These are phyloP conservation scores for Hecatera dysodea DNA, from an alignment of 2,888 invertebrate genomes.

Conservation along the genomic window DNA sequence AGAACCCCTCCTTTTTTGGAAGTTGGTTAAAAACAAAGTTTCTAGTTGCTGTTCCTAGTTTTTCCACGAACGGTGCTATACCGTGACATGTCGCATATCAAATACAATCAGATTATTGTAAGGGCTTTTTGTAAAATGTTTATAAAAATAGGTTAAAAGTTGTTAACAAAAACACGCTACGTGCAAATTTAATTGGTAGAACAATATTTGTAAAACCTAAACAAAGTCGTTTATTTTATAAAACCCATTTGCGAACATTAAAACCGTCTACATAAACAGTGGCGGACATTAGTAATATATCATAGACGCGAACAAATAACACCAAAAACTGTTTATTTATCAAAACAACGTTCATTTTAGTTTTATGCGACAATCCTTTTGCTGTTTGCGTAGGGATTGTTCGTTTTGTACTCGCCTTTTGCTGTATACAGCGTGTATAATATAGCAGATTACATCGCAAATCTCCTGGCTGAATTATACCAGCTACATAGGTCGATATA, in stretches of 20 bases:
- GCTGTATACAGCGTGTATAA: not conserved
- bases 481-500: too few species aligned
- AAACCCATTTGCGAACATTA: not conserved
- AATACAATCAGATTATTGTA: too few species aligned
- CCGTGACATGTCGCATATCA: too few species aligned
- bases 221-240: conserved; percentile 1
- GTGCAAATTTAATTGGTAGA: not conserved
- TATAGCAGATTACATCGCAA: not conserved
- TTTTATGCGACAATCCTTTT: conserved; percentile 15
- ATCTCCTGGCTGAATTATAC: too few species aligned
- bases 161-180: not conserved
- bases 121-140: too few species aligned
- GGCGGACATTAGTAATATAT: conserved; percentile 5
- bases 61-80: too few species aligned
- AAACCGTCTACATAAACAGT: not conserved
- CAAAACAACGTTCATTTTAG: conserved; percentile 17
- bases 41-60: too few species aligned
- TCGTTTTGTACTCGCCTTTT: not conserved
- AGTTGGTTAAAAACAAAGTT: too few species aligned
- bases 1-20: too few species aligned
- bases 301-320: not conserved
- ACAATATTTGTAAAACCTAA: not conserved
- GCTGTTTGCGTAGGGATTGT: not conserved
- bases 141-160: too few species aligned
- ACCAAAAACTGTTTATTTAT: conserved; percentile 3